phyloP scores from a whole-genome alignment of 2,797 vertebrate species.

The Chloroceryle inda region DNA sequence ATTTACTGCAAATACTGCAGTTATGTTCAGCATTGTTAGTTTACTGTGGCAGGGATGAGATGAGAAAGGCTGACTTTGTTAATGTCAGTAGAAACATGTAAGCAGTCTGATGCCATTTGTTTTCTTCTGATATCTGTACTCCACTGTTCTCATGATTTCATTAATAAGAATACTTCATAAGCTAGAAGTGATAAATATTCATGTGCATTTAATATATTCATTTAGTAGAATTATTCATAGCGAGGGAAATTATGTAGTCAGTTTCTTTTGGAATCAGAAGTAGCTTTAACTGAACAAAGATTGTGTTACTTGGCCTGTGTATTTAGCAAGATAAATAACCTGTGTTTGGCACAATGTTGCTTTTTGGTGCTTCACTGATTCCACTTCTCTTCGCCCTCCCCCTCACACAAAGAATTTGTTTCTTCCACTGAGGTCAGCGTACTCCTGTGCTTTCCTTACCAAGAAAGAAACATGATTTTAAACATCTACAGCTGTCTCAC shows the following conservation, averaged over 20 bases:
- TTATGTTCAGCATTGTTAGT: background rate
- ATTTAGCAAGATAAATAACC: conserved; percentile 49
- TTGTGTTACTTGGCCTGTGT: conserved; percentile 22
- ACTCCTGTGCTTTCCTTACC: background rate
- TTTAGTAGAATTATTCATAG: conserved; percentile 66
- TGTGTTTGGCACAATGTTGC: background rate
- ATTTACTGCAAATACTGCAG: background rate
- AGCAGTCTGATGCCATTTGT: background rate
- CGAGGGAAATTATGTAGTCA: conserved; percentile 63
- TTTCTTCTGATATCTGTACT: background rate
- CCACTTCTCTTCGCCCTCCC: background rate
- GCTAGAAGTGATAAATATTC: conserved; percentile 61
- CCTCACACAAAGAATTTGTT: background rate
- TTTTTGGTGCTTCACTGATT: conserved; percentile 8
- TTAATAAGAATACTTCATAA: conserved; percentile 45
- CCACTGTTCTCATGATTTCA: background rate
- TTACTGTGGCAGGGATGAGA: background rate
- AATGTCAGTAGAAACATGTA: background rate
- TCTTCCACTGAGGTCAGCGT: background rate
- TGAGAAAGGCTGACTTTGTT: background rate
- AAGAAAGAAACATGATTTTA: background rate
- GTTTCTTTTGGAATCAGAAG: conserved; percentile 41
- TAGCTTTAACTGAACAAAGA: conserved; percentile 55
- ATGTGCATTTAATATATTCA: conserved; percentile 56
- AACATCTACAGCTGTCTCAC: background rate